Conservation (phyloP, 1,140 invertebrate species). For the Muscidifurax raptorellus region DNA sequence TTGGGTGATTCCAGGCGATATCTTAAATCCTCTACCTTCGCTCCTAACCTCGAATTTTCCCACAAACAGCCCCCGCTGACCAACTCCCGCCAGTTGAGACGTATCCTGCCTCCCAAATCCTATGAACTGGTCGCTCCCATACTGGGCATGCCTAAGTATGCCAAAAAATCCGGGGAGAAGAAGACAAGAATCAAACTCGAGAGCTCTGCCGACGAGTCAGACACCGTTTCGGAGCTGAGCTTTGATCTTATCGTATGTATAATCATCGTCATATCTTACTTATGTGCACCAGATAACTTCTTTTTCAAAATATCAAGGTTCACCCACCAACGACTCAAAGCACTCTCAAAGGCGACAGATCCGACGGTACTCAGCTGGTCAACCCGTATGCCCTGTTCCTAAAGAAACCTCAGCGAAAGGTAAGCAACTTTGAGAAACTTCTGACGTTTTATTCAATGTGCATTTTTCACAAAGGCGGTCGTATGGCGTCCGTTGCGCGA, state of each 20-base stretch:
- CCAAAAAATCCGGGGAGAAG: background rate
- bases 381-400: slow-evolving; percentile 68
- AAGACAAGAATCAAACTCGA: background rate
- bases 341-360: slow-evolving; percentile 40
- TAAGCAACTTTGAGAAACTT: slow-evolving; percentile 37
- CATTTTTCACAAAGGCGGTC: slow-evolving; percentile 57
- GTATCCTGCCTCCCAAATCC: slow-evolving; percentile 60
- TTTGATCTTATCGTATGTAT: slow-evolving; percentile 48
- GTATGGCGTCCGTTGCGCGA: slow-evolving; percentile 63
- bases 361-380: slow-evolving; percentile 18
- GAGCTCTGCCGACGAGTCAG: background rate
- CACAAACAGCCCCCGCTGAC: slow-evolving; percentile 58
- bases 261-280: background rate
- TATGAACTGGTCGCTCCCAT: slow-evolving; percentile 65
- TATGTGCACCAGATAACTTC: background rate
- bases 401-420: slow-evolving; percentile 66
- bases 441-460: background rate
- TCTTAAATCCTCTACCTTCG: slow-evolving; percentile 56
- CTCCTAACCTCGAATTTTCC: slow-evolving; percentile 60
- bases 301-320: slow-evolving; percentile 56
- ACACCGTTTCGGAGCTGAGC: background rate
- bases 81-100: slow-evolving; percentile 61
- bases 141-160: slow-evolving; percentile 59
- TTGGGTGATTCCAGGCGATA: slow-evolving; percentile 66
- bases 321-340: slow-evolving; percentile 60